Evolutionary conservation across 2,888 invertebrate species (phyloP).

Genomic region (Polylopha cassiicola): DNA sequence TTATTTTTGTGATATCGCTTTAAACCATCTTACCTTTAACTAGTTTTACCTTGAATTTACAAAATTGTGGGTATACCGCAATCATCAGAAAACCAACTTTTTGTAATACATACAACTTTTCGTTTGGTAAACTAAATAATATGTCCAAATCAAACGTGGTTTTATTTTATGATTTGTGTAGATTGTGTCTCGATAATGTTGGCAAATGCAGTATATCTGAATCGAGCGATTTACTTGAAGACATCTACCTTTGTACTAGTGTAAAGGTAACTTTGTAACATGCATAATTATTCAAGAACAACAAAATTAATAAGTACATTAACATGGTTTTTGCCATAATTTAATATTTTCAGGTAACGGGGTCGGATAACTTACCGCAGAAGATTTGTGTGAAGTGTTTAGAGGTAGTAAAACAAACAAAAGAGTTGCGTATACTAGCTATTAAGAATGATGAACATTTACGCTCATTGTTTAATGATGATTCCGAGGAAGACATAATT

Average conservation of each 20-base stretch:
- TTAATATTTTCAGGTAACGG: slow-evolving; percentile 31
- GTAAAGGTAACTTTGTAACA: slow-evolving; percentile 33
- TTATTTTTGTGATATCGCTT: too few relatives aligned
- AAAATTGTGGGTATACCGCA: too few relatives aligned
- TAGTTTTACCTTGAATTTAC: too few relatives aligned
- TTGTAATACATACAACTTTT: too few relatives aligned
- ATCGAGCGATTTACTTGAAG: slow-evolving; percentile 30
- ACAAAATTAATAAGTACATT: too few relatives aligned
- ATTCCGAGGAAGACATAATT: slow-evolving; percentile 21
- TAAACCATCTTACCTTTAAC: too few relatives aligned
- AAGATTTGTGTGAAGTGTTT: slow-evolving; percentile 48
- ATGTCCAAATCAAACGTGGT: too few relatives aligned
- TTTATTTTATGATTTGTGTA: slow-evolving; percentile 39
- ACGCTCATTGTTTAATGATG: slow-evolving; percentile 31
- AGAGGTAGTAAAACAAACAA: slow-evolving; percentile 37
- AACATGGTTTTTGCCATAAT: too few relatives aligned
- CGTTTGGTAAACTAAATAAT: too few relatives aligned
- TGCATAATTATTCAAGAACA: too few relatives aligned
- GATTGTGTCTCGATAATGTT: slow-evolving; percentile 42
- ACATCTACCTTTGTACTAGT: slow-evolving; percentile 39
- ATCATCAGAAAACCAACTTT: too few relatives aligned
- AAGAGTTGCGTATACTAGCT: slow-evolving; percentile 37
- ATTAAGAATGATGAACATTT: slow-evolving; percentile 41
- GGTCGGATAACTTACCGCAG: slow-evolving; percentile 42
- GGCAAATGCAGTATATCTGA: slow-evolving; percentile 36